Conservation (phyloP, 1,140 invertebrate genomes). For the Nasonia vitripennis region DNA sequence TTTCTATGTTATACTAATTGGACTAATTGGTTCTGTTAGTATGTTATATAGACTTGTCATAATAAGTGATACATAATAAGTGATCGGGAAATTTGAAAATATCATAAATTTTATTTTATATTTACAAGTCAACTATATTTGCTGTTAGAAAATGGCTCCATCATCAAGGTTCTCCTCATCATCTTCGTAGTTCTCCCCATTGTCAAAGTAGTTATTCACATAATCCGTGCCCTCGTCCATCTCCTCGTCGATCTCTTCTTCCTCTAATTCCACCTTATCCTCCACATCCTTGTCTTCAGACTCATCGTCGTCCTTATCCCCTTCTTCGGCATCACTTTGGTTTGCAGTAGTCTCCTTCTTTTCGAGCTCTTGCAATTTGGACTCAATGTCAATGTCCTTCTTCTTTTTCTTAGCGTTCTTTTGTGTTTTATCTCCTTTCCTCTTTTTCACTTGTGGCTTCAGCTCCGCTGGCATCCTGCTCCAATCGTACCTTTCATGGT, state of each 20-base stretch:
- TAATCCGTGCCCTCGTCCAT: slow-evolving; percentile 88
- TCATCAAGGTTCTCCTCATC: slow-evolving; percentile 91
- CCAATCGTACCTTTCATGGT: slow-evolving; percentile 76
- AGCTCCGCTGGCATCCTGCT: slow-evolving; percentile 77
- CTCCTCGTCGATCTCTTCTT: slow-evolving; percentile 79
- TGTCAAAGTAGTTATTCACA: slow-evolving; percentile 89
- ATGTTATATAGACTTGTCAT: neutral
- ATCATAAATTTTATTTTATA: slow-evolving; percentile 27
- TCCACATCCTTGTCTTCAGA: slow-evolving; percentile 72
- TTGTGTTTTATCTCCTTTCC: slow-evolving; percentile 61
- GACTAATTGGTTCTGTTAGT: slow-evolving; percentile 73
- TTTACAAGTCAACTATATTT: neutral
- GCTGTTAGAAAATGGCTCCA: slow-evolving; percentile 79
- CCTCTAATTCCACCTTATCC: slow-evolving; percentile 68
- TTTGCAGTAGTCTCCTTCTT: slow-evolving; percentile 74
- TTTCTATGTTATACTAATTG: slow-evolving; percentile 67
- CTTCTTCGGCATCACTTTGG: slow-evolving; percentile 72
- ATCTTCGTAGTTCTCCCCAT: slow-evolving; percentile 89
- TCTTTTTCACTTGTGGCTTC: slow-evolving; percentile 67
- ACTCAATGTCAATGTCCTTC: slow-evolving; percentile 70
- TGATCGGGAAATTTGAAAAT: neutral
- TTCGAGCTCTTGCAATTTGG: slow-evolving; percentile 78
- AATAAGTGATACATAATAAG: neutral
- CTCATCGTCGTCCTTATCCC: slow-evolving; percentile 75
- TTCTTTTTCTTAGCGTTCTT: slow-evolving; percentile 52